phyloP scores from a whole-genome alignment of 2,888 invertebrate genomes.

The Leptopilina drosophilae region DNA sequence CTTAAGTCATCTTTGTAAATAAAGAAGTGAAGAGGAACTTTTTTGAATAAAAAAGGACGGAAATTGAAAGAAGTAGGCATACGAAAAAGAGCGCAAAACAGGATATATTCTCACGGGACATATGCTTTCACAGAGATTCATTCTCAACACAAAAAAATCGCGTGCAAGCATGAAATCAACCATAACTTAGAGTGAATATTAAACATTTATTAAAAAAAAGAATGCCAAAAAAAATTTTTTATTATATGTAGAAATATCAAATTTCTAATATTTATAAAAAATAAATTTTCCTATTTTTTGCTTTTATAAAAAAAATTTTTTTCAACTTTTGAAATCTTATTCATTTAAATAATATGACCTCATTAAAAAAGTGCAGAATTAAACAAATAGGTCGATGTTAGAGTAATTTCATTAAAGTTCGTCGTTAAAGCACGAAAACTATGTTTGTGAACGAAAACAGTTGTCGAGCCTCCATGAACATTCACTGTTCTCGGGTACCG shows the following conservation, averaged over 20 bases:
- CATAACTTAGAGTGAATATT: background rate
- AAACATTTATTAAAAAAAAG: too few relatives aligned
- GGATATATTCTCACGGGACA: slow-evolving; percentile 12
- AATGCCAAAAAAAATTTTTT: too few relatives aligned
- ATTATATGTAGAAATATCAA: too few relatives aligned
- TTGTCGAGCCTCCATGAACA: background rate
- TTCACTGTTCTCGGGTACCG: background rate
- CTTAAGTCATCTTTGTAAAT: background rate
- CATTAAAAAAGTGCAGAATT: background rate
- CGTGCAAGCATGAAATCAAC: slow-evolving; percentile 52
- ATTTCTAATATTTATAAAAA: too few relatives aligned
- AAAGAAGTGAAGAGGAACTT: slow-evolving; percentile 1
- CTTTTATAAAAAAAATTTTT: too few relatives aligned
- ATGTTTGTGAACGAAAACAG: slow-evolving; percentile 12
- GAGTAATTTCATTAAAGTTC: background rate
- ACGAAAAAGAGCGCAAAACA: slow-evolving; percentile 2
- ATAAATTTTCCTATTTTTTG: too few relatives aligned
- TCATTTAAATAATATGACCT: background rate
- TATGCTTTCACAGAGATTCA: slow-evolving; percentile 13
- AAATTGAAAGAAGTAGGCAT: slow-evolving; percentile 8
- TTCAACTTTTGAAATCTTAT: too few relatives aligned
- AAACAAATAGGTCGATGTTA: background rate
- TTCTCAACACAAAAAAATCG: slow-evolving; percentile 39
- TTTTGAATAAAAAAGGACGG: background rate
- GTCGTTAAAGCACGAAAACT: background rate